Evolutionary conservation across 2,113 vertebrate genomes (phyloP).

Genomic region (Aviceda subcristata): DNA sequence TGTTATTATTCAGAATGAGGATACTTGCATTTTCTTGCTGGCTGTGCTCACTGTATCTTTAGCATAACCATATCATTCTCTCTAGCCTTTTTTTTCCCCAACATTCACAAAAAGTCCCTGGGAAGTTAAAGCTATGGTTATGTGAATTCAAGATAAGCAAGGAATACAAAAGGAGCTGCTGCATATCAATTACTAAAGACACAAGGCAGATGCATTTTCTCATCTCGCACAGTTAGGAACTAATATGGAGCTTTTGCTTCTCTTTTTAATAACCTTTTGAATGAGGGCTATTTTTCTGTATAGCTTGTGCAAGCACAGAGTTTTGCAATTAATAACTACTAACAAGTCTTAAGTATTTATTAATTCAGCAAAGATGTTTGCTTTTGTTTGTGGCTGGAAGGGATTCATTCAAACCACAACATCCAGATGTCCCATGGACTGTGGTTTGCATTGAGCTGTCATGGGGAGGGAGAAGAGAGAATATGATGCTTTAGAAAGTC

Average conservation of each 20-base stretch:
- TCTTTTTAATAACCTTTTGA: neutral
- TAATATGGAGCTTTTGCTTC: neutral
- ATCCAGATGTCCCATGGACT: neutral
- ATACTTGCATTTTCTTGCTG: neutral
- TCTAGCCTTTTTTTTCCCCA: neutral
- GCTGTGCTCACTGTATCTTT: neutral
- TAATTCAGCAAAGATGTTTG: neutral
- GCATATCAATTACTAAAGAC: neutral
- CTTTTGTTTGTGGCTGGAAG: neutral
- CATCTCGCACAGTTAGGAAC: neutral
- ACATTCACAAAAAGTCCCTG: neutral
- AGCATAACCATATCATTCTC: neutral
- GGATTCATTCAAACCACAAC: neutral
- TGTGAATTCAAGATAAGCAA: neutral
- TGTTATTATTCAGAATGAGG: neutral
- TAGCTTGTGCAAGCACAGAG: neutral
- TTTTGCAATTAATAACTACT: conserved; percentile 29
- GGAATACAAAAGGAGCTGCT: neutral
- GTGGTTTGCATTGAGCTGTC: neutral
- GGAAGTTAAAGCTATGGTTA: neutral
- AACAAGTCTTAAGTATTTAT: neutral
- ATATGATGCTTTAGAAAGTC: neutral
- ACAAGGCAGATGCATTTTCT: neutral
- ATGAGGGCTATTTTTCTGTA: neutral
- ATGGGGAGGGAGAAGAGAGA: neutral